Conservation (phyloP, 2,113 vertebrate species). For the Poecilia latipinna region DNA sequence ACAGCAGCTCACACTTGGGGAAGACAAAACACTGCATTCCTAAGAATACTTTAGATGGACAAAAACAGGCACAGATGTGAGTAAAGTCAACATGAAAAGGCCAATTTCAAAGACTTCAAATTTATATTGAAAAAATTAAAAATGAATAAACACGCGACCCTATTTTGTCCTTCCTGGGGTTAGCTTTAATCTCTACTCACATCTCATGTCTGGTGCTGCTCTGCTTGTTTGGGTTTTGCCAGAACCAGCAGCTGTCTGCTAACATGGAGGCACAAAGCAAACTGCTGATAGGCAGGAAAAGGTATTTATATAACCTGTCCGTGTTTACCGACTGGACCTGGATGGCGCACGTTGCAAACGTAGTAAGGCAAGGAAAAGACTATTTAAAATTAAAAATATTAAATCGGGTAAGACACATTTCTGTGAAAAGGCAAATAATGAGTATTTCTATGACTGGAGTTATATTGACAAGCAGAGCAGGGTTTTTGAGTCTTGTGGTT, state of each 20-base stretch:
- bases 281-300: slow-evolving; percentile 54
- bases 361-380: slow-evolving; percentile 13
- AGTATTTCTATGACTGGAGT: background rate
- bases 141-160: background rate
- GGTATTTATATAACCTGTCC: slow-evolving; percentile 58
- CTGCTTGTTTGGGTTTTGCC: slow-evolving; percentile 72
- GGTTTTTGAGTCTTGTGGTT: slow-evolving; percentile 20
- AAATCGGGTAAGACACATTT: background rate
- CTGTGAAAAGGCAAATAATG: background rate
- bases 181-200: slow-evolving; percentile 61
- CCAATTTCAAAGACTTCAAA: background rate
- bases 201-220: slow-evolving; percentile 58
- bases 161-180: slow-evolving; percentile 9
- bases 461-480: slow-evolving; percentile 13
- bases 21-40: slow-evolving; percentile 58
- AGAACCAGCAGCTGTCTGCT: slow-evolving; percentile 46
- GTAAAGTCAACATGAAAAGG: background rate
- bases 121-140: slow-evolving; percentile 3
- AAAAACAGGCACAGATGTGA: slow-evolving; percentile 23
- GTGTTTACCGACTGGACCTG: slow-evolving; percentile 47
- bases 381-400: slow-evolving; percentile 8
- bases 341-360: slow-evolving; percentile 28
- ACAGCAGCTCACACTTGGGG: slow-evolving; percentile 10
- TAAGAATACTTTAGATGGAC: slow-evolving; percentile 23
- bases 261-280: slow-evolving; percentile 66